These are phyloP conservation scores for Diaperis boleti DNA, from an alignment of 2,888 invertebrate genomes.

Conservation along the genomic window DNA sequence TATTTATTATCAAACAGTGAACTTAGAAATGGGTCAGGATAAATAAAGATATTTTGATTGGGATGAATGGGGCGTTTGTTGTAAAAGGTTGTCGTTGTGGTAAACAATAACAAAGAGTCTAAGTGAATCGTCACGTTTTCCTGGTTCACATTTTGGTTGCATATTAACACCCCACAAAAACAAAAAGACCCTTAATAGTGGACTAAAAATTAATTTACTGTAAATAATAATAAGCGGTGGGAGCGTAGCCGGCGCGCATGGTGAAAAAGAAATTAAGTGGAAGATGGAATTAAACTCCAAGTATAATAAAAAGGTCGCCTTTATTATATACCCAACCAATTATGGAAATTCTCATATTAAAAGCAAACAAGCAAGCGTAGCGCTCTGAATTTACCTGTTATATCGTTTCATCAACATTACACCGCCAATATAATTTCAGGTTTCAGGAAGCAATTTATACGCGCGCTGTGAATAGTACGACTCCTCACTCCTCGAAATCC, in stretches of 20 bases:
- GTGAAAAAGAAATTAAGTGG: slow-evolving; percentile 27
- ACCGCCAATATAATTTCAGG: slow-evolving; percentile 17
- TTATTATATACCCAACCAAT: slow-evolving; percentile 19
- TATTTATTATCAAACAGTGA: slow-evolving; percentile 20
- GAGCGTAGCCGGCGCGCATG: not conserved
- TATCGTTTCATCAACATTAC: slow-evolving; percentile 5
- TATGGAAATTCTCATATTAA: slow-evolving; percentile 29
- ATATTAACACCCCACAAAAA: no score
- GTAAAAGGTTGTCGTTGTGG: not conserved
- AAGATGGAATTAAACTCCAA: slow-evolving; percentile 22
- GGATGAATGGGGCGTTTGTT: slow-evolving; percentile 4
- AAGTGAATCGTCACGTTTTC: no score
- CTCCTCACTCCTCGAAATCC: slow-evolving; percentile 31
- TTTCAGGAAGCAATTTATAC: slow-evolving; percentile 29
- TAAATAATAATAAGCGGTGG: slow-evolving; percentile 29
- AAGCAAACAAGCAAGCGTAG: slow-evolving; percentile 18
- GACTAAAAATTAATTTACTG: slow-evolving; percentile 26
- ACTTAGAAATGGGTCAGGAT: slow-evolving; percentile 5
- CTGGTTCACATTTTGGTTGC: no score
- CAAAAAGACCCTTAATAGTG: slow-evolving; percentile 15
- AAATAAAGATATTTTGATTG: slow-evolving; percentile 4
- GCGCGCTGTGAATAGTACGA: slow-evolving; percentile 18
- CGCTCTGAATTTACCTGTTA: slow-evolving; percentile 7
- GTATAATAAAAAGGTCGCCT: slow-evolving; percentile 19
- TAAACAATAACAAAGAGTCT: slow-evolving; percentile 11